Conservation (phyloP, 2,797 vertebrate genomes). For the Poeciliopsis infans region DNA sequence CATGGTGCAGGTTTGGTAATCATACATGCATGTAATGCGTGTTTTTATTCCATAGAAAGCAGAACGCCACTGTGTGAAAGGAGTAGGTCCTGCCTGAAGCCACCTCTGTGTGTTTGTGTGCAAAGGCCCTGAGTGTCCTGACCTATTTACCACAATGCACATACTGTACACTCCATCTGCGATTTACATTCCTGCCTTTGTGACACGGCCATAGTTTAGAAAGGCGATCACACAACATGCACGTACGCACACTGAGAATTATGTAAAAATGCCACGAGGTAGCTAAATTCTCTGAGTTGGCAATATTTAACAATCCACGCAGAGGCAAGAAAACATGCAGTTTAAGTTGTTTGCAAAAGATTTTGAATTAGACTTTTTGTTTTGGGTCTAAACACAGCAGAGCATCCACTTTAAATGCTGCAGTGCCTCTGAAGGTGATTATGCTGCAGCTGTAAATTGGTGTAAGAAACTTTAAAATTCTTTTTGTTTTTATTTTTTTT, state of each 20-base stretch:
- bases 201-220: slow-evolving; percentile 11
- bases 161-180: slow-evolving; percentile 28
- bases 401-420: background rate
- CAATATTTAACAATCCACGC: background rate
- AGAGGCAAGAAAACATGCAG: too few relatives aligned
- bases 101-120: slow-evolving; percentile 22
- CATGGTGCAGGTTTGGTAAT: background rate
- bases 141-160: slow-evolving; percentile 67
- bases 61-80: slow-evolving; percentile 24
- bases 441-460: background rate
- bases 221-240: background rate
- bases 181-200: slow-evolving; percentile 45
- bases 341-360: background rate
- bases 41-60: slow-evolving; percentile 44
- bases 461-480: background rate
- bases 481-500: background rate
- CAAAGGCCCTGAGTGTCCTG: slow-evolving; percentile 42
- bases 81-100: slow-evolving; percentile 49
- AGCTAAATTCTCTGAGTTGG: background rate
- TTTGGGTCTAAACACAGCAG: background rate
- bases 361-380: background rate
- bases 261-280: background rate
- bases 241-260: background rate
- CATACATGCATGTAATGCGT: slow-evolving; percentile 31
- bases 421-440: background rate